Base-by-base conservation (phyloP, 2,113 vertebrate genomes). In the Promerops cafer region DNA sequence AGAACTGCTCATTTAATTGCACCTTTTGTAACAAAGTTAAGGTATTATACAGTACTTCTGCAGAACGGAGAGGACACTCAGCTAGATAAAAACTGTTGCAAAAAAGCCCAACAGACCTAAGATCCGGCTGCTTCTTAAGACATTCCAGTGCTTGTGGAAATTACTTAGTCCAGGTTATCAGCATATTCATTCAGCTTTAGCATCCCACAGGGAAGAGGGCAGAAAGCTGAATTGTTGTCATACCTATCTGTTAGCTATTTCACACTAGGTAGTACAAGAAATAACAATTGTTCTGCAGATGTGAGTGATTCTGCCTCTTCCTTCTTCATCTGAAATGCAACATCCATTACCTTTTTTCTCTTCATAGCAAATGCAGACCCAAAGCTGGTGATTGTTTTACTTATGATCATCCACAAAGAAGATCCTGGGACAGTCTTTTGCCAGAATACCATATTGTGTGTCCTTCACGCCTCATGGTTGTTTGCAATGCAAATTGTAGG, bases 401-500 rank as follows among this genome's bases (percentile, higher is more conserved):
- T 81, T 95, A 53, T 80, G 56, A 95, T 94, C 60, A 95, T 78
- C 76, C 89, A 84, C 7, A 2, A 72, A 74, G 50, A 96, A 92
- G 75, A 97, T 94, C 64, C 65, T 77, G 63, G 47, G 83, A 90
- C 80, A 28, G 50, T 92, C 84, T 97, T 97, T 83, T 93, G 52
- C 60, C 76, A 80, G 96, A 96, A 96, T 97, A 97, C 86, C 93
- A 95, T 95, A 70, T 72, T 95, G 84, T 59, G 69, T 92, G 83
- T 95, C 96, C 96, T 97, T 97, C 94, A 63, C 90, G 94, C 49
- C 83, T 96, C 93, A 76, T 83, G 69, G 90, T 88, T 95, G 96
- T 98, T 98, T 98, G 98, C 96, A 98, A 98, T 98, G 97, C 97
- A 98, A 98, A 98, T 98, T 84, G 68, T 44, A 50, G 50, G 78